phyloP scores from a whole-genome alignment of 2,888 invertebrate species.

The Xylocampa areola region DNA sequence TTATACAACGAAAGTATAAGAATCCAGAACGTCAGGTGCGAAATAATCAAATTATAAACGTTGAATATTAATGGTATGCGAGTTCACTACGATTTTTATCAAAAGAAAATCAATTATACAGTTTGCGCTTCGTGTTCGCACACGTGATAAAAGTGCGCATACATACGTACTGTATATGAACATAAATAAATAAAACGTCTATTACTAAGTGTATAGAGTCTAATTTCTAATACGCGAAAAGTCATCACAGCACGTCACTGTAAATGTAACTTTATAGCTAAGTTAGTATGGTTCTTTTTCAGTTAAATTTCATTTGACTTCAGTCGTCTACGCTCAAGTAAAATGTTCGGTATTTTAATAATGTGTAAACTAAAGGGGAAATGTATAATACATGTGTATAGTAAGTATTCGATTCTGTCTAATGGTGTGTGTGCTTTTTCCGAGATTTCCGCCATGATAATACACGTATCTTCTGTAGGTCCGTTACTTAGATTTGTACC shows the following conservation, averaged over 20 bases:
- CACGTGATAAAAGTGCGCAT: conserved; percentile 56
- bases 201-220: conserved; percentile 13
- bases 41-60: conserved; percentile 54
- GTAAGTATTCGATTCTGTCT: conserved; percentile 48
- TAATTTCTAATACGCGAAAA: conserved; percentile 23
- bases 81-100: conserved; percentile 57
- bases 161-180: conserved; percentile 29
- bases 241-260: neutral
- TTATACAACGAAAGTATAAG: conserved; percentile 21
- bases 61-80: conserved; percentile 51
- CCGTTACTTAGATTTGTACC: conserved; percentile 37
- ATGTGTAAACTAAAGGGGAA: conserved; percentile 62
- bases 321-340: conserved; percentile 30
- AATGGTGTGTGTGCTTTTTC: conserved; percentile 46
- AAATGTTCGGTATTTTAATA: conserved; percentile 65
- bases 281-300: neutral
- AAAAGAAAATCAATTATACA: conserved; percentile 65
- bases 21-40: conserved; percentile 44
- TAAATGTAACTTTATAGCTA: conserved; percentile 25
- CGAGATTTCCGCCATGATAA: conserved; percentile 35
- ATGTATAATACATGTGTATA: conserved; percentile 58
- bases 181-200: conserved; percentile 22
- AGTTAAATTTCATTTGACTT: conserved; percentile 8
- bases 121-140: conserved; percentile 44
- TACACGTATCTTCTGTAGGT: conserved; percentile 14